Base-by-base conservation (phyloP, 2,888 invertebrate species). In the Slavum lentiscoides region DNA sequence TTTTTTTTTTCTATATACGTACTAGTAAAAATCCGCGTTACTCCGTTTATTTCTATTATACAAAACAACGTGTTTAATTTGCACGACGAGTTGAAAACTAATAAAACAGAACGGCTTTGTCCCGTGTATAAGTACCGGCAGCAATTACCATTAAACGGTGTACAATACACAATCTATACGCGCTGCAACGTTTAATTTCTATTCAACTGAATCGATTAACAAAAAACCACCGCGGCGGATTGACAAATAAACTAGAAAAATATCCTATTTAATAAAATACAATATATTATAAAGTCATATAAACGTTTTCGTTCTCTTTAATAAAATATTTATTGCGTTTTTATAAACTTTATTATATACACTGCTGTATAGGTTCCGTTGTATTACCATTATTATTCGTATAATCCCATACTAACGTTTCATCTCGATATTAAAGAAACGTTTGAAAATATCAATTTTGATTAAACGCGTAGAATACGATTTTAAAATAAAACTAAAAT, bases 381-480 rank as follows among this genome's bases (percentile, higher is more conserved):
- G 11, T 49, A 49, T 23, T 73, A 61, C 49, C 55, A 49, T 73
- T 39, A 73, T 74, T 62, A 73, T 73, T 62, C 23, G 30, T n/a
- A 62, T n/a, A 55, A 55, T 55, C 17, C 8, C 2, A 55, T 73
- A n/a, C n/a, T 17, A 59, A 73, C 21, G 19, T 55, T 61, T 43
- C 6, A 70, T 70, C 55, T 49, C 19, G 49, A 17, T 13, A 53
- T 53, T 19, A 21, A 64, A 74, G 19, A 74, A 74, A 74, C 7
- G 37, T 59, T 15, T 21, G 7, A 62, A 74, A 19, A 39, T n/a
- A 74, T n/a, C n/a, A 74, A 30, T 43, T 37, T 23, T 62, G 21
- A 61, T 62, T n/a, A n/a, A n/a, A n/a, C n/a, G n/a, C 2, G 30
- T 30, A n/a, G n/a, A n/a, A 74, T 74, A n/a, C n/a, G 15, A 53